Evolutionary conservation across 2,113 vertebrate genomes (phyloP).

Genomic region (Lophura nycthemera): DNA sequence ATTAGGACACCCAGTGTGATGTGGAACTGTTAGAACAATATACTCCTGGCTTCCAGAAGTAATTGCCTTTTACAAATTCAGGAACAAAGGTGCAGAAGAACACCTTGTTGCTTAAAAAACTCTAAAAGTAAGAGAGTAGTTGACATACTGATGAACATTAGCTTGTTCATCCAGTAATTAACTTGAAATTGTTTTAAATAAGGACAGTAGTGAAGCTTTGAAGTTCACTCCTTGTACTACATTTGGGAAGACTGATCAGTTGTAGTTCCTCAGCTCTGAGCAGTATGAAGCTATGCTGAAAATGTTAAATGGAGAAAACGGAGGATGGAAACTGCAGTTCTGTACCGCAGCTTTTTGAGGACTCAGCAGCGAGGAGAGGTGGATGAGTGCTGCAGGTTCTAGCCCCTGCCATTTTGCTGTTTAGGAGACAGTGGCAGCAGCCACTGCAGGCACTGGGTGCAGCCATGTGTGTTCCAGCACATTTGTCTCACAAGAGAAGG

Average conservation of each 20-base stretch:
- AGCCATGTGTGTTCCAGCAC: not conserved
- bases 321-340: not conserved
- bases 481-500: not conserved
- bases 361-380: not conserved
- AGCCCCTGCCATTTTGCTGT: not conserved
- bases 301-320: not conserved
- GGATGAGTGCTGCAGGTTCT: not conserved
- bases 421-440: not conserved
- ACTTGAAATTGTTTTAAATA: not conserved
- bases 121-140: not conserved
- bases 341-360: not conserved
- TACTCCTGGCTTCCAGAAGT: not conserved
- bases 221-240: rapidly evolving
- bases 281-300: not conserved
- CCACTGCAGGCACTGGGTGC: not conserved
- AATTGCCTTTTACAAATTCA: not conserved
- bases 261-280: not conserved
- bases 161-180: not conserved
- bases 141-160: not conserved
- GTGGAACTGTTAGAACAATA: not conserved
- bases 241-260: not conserved
- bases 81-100: not conserved
- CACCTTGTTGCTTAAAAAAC: rapidly evolving
- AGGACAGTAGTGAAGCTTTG: not conserved
- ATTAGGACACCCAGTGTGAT: not conserved